Evolutionary conservation across 2,113 vertebrate species (phyloP).

Genomic region (Oxyruncus cristatus): DNA sequence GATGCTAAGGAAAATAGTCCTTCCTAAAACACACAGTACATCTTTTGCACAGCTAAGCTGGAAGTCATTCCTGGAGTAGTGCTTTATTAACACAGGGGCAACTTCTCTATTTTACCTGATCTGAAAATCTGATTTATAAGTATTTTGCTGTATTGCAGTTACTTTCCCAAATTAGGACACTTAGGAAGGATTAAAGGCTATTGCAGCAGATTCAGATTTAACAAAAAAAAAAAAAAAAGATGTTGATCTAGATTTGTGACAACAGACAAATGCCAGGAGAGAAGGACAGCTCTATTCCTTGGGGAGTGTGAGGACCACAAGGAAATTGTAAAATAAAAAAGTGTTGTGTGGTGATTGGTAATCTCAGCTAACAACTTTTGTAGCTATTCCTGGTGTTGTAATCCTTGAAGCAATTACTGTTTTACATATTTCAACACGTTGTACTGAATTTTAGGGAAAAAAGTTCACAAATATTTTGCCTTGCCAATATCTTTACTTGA

Average conservation of each 20-base stretch:
- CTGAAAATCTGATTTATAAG: not conserved
- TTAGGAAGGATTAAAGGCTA: not conserved
- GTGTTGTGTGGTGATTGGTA: fast-evolving
- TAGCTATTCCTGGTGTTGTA: not conserved
- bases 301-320: not conserved
- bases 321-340: not conserved
- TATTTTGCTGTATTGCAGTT: not conserved
- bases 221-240: not conserved
- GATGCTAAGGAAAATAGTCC: not conserved
- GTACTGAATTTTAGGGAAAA: not conserved
- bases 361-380: not conserved
- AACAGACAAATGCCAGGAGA: not conserved
- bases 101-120: not conserved
- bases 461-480: not conserved
- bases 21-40: not conserved
- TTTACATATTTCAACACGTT: not conserved
- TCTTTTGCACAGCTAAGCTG: not conserved
- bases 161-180: not conserved
- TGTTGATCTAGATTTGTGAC: not conserved
- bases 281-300: not conserved
- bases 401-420: not conserved
- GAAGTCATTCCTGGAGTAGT: not conserved
- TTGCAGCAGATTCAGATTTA: not conserved
- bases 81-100: not conserved
- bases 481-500: not conserved